phyloP scores from a whole-genome alignment of 2,113 vertebrate genomes.

The Numenius arquata region DNA sequence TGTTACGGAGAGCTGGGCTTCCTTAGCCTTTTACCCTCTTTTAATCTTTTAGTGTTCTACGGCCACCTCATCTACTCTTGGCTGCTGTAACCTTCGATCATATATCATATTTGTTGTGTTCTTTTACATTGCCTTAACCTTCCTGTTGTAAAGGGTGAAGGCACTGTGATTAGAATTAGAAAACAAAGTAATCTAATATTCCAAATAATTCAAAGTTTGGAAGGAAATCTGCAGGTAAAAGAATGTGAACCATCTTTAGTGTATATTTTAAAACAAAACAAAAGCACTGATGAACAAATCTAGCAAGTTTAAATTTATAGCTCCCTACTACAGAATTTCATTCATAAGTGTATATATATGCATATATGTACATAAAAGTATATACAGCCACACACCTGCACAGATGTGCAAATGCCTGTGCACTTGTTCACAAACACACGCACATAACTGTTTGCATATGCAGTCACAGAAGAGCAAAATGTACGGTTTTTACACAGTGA shows the following conservation, averaged over 20 bases:
- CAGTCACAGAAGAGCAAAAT: neutral
- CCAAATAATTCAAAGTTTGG: neutral
- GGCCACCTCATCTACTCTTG: neutral
- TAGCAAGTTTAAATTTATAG: neutral
- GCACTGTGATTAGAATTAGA: neutral
- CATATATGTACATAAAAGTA: neutral
- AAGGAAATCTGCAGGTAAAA: neutral
- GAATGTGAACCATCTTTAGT: neutral
- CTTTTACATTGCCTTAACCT: neutral
- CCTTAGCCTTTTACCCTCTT: slow-evolving; percentile 21
- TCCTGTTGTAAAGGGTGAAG: neutral
- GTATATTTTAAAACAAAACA: neutral
- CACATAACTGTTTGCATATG: fast-evolving
- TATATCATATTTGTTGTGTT: neutral
- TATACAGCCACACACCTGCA: neutral
- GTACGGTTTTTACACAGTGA: fast-evolving
- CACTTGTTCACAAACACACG: neutral
- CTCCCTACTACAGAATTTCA: neutral
- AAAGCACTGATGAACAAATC: neutral
- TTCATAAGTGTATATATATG: neutral
- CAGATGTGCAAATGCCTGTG: fast-evolving
- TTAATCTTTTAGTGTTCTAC: slow-evolving; percentile 1
- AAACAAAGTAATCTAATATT: neutral
- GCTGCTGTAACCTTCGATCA: neutral
- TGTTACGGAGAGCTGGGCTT: neutral